These are phyloP conservation scores for Euwallacea similis DNA, from an alignment of 1,140 invertebrate genomes.

Conservation along the genomic window DNA sequence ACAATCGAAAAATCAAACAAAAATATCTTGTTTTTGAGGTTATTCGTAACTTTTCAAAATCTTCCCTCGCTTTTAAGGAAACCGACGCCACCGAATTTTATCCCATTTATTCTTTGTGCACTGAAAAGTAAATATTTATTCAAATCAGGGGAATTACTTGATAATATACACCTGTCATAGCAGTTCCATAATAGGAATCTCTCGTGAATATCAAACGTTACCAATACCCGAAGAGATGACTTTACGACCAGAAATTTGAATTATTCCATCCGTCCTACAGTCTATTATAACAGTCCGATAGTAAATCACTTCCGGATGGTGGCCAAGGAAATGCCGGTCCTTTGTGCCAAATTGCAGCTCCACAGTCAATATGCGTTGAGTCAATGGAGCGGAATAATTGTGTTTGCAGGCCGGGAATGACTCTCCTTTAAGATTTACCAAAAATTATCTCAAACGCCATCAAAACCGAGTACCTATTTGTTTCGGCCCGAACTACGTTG, in stretches of 20 bases:
- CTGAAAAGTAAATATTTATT: too few species aligned
- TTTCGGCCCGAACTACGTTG: not conserved
- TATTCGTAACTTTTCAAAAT: too few species aligned
- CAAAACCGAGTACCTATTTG: constrained; percentile 4
- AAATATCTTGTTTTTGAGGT: too few species aligned
- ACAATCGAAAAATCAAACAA: too few species aligned
- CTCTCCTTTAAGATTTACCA: not conserved
- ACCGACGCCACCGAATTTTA: too few species aligned
- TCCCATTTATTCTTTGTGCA: too few species aligned
- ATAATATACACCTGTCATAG: too few species aligned
- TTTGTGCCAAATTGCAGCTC: constrained; percentile 29
- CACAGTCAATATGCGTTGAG: constrained; percentile 19
- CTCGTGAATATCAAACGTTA: too few species aligned
- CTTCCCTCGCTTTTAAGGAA: too few species aligned
- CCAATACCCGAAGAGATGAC: not conserved
- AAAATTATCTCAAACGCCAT: not conserved
- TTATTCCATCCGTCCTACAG: constrained; percentile 4
- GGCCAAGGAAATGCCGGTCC: constrained; percentile 31
- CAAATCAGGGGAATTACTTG: too few species aligned
- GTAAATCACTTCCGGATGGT: constrained; percentile 30
- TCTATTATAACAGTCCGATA: constrained; percentile 16
- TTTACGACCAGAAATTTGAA: not conserved
- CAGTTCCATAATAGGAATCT: too few species aligned
- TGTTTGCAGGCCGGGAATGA: constrained; percentile 9
- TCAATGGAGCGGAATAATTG: constrained; percentile 26